Base-by-base conservation (phyloP, 1,140 invertebrate genomes). In the Lethrus apterus region DNA sequence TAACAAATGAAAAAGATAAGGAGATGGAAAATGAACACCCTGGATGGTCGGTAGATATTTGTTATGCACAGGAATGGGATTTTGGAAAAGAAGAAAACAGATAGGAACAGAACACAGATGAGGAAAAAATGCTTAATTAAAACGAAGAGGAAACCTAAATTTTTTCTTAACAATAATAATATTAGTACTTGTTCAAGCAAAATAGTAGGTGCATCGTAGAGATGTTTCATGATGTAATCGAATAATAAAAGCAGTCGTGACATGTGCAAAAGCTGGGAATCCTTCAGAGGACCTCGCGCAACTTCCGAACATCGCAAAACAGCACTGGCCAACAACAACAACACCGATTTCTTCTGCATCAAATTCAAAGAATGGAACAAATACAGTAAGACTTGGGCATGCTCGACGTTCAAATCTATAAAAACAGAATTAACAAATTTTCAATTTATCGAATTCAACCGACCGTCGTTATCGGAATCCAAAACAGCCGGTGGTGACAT, bases 301-400 rank as follows among this genome's bases (percentile, higher is more conserved):
- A 78, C 73, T 64, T 80, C 79, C 5, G 78, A 78, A 54, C 79
- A 81, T 48, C 78, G 69, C 33, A 83, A 76, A 11, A 82, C 76
- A 2, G 79, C 79, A 52, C 77, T 78, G 4, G 84, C 83, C 9
- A 83, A 81, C 47, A 86, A 71, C 7, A 95, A 71, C n/a, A 97
- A 69, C 0, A 98, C 86, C 2, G 85, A 84, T 68, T 97, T 97
- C 66, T 96, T 97, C 67, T 96, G 90, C 88, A 95, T 95, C 18
- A 97, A 70, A 58, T 90, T 93, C 18, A 97, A 67, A 2, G 89
- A 90, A 67, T 97, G 93, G 64, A 97, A 97, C 1, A 97, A 70
- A 64, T 96, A 95, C 0, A 98, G 73, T 48, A 98, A 69, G 7
- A 97, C 70, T 63, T 97, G 93, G 0, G 91, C 84, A 69, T 98